Conservation (phyloP, 2,113 vertebrate genomes). For the Notarius lentiginosus region DNA sequence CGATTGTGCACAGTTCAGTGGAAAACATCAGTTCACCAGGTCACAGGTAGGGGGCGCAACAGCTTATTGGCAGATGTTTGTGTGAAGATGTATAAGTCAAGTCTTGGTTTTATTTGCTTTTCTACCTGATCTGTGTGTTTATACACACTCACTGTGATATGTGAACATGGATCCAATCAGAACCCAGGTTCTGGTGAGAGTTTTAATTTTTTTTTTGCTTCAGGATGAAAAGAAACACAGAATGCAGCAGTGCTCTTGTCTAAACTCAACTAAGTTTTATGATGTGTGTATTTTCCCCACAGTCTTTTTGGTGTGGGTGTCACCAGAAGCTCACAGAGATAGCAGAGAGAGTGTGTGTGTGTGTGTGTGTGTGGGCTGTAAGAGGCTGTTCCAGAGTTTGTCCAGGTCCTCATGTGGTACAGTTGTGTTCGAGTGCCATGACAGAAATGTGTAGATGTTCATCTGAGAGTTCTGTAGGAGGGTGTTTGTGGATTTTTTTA, state of each 20-base stretch:
- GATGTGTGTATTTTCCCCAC: not conserved
- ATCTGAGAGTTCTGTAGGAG: not conserved
- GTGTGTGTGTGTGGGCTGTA: conserved; percentile 10
- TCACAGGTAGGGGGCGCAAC: conserved; percentile 22
- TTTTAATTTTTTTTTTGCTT: conserved; percentile 15
- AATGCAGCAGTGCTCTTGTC: not conserved
- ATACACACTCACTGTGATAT: not conserved
- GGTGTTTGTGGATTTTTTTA: not conserved
- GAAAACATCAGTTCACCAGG: conserved; percentile 12
- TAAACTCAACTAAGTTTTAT: not conserved
- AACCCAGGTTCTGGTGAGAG: not conserved
- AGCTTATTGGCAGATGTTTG: conserved; percentile 4
- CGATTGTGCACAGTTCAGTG: conserved; percentile 39
- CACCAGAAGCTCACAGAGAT: not conserved
- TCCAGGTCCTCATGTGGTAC: not conserved
- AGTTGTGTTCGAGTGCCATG: not conserved
- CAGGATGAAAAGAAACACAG: not conserved
- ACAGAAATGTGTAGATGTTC: not conserved
- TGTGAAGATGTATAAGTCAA: not conserved
- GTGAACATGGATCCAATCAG: not conserved
- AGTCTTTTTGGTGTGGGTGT: not conserved
- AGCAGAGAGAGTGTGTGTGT: not conserved
- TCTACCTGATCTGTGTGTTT: conserved; percentile 26
- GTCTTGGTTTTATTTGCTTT: not conserved
- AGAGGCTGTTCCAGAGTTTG: not conserved